Percentiles rank a stretch among this genome's conserved stretches.
phyloP scores from a whole-genome alignment of 2,113 vertebrate species.

The Myrmecobius fasciatus region DNA sequence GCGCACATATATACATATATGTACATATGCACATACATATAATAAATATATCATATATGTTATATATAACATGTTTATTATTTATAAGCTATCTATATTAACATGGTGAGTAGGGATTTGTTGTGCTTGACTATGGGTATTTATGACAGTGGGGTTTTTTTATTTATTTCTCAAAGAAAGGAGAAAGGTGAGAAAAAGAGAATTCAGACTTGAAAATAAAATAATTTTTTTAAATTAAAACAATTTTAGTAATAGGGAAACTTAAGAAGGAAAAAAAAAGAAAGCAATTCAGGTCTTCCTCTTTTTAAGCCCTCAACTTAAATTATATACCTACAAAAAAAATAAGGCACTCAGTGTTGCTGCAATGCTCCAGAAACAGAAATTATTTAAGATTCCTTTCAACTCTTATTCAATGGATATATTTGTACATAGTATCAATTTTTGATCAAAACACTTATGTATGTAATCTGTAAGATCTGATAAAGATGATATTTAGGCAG shows the following conservation, averaged over 20 bases:
- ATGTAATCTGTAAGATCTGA: fast-evolving
- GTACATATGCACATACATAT: too few species aligned
- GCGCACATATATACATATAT: too few species aligned
- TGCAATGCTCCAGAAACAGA: neutral
- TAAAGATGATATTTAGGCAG: neutral
- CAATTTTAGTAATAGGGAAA: neutral
- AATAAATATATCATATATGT: too few species aligned
- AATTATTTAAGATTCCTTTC: neutral
- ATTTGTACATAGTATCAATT: fast-evolving
- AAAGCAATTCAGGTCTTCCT: neutral
- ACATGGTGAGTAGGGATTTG: neutral
- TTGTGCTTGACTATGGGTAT: neutral
- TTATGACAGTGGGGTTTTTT: neutral
- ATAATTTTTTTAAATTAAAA: neutral
- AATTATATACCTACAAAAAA: neutral
- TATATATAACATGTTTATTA: too few species aligned
- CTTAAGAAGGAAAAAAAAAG: neutral
- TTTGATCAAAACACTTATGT: fast-evolving
- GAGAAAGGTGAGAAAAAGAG: neutral
- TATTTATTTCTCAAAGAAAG: neutral
- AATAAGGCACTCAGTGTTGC: neutral
- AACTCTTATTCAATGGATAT: neutral
- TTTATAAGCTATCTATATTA: neutral
- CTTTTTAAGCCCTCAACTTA: neutral
- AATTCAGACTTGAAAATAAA: neutral